Evolutionary conservation across 2,113 vertebrate genomes (phyloP), one percentile per base, ranked within the genome.

Genomic region (Rhombomys opimus): DNA sequence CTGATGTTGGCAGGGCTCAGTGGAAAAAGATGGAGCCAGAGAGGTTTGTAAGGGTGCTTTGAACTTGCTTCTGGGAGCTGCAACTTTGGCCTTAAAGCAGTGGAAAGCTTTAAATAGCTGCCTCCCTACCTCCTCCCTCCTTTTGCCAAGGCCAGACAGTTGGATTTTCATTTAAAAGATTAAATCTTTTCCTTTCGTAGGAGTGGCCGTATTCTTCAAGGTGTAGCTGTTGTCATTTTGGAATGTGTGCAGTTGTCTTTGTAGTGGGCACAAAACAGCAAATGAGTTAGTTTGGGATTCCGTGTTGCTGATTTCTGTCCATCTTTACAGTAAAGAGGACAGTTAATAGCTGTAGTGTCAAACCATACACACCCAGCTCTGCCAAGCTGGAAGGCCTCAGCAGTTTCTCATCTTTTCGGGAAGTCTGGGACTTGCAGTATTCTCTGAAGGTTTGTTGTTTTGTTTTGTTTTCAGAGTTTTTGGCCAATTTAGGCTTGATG

Each of bases 11-110:
- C 97, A 96, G 90, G 35, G 23, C 76, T 20, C 32, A 82, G 72
- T 95, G 97, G 95, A 96, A 93, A 94, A 88, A 97, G 80, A 93
- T 35, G 90, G 93, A 90, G 90, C 85, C 90, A 15, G 32, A 89
- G 93, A 95, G 75, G 78, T 84, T 67, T 72, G 92, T 70, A 67
- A 77, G 68, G 52, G 70, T 59, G 87, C 38, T 2, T 95, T 38
- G 38, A 73, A 2, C 61, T 38, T 30, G 27, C 61, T 93, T 63
- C 76, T 93, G 70, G 85, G 70, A 95, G 76, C 72, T 93, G 93
- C 22, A 52, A 72, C 91, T 95, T 88, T 52, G 77, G 96, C 87
- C 72, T 46, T 67, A 96, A 85, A 92, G 54, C 89, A 41, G 22
- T 52, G 27, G 32, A 46, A 75, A 95, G 50, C 87, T 87, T 84